Evolutionary conservation across 2,113 vertebrate genomes (phyloP), one percentile per base, ranked within the genome.

Genomic region (Centropristis striata): DNA sequence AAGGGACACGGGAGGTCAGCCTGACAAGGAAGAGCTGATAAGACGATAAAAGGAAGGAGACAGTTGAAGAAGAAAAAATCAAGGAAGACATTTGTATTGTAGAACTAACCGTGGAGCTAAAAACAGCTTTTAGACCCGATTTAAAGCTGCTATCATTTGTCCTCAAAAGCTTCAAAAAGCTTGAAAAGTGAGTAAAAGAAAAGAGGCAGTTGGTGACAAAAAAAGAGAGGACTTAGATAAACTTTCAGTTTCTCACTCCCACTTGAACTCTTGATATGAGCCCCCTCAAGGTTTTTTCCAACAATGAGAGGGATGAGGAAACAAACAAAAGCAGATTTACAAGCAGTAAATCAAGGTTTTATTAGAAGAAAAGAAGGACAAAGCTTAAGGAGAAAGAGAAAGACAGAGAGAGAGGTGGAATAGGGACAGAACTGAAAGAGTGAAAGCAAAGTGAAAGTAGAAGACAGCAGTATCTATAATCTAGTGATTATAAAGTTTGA

Each of bases 1-100:
- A 47, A 15, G 23, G 25, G 44, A 25, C 39, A 27, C 5, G 0
- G 0, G 61, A 90, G 75, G 80, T 80, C 73, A 76, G 47, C 21
- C 41, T 36, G 59, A 86, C 58, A 21, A 81, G 77, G 77, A 86
- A 82, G 83, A 86, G 36, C 67, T 76, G 85, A 89, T 91, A 37
- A 23, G 72, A 37, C 8, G 76, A 81, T 86, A 71, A 80, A 85
- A 57, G 75, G 63, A 82, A 78, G 81, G 58, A 88, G 63, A 67
- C 58, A 73, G 53, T 47, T 25, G 14, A 50, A 53, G 18, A 54
- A 55, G 15, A 8, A 16, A 75, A 47, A 50, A 64, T 73, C 18
- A 67, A 81, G 71, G 74, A 85, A 83, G 74, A 78, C 70, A 42
- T 72, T 77, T 27, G 58, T 32, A 53, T 75, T 7, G 2, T 20